Conservation (phyloP, 2,113 vertebrate genomes). For the Periophthalmus modestus region DNA sequence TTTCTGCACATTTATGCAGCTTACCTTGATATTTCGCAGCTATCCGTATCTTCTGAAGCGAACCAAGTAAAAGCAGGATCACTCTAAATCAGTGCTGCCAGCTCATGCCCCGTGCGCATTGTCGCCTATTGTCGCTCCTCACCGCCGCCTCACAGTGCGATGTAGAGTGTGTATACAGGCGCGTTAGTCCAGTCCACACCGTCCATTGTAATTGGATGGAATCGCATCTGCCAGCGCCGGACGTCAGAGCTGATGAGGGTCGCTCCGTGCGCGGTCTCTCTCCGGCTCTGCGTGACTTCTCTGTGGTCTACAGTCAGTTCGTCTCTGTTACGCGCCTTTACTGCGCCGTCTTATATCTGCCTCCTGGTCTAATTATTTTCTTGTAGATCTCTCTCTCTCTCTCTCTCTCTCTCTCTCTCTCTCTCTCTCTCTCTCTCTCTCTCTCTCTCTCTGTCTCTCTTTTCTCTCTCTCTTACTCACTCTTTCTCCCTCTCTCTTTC, state of each 20-base stretch:
- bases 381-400: slow-evolving; percentile 30
- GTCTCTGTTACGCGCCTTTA: not conserved
- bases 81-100: slow-evolving; percentile 41
- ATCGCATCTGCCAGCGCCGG: slow-evolving; percentile 47
- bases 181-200: slow-evolving; percentile 38
- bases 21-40: not conserved
- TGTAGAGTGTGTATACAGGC: slow-evolving; percentile 5
- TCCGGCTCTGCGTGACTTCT: slow-evolving; percentile 23
- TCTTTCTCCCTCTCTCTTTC: slow-evolving; percentile 16
- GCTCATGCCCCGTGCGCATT: slow-evolving; percentile 19
- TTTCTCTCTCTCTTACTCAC: slow-evolving; percentile 5
- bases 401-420: slow-evolving; percentile 11
- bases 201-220: slow-evolving; percentile 40
- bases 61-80: slow-evolving; percentile 1
- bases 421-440: slow-evolving; percentile 28
- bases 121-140: slow-evolving; percentile 13
- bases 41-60: not conserved
- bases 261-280: slow-evolving; percentile 34
- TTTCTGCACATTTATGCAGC: not conserved
- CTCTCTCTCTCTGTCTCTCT: slow-evolving; percentile 14
- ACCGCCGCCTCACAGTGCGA: slow-evolving; percentile 15
- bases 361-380: slow-evolving; percentile 55
- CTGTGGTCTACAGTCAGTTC: slow-evolving; percentile 40
- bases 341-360: slow-evolving; percentile 35
- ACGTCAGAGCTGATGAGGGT: slow-evolving; percentile 53